phyloP scores from a whole-genome alignment of 2,888 invertebrate species.

The Aporophyla lueneburgensis region DNA sequence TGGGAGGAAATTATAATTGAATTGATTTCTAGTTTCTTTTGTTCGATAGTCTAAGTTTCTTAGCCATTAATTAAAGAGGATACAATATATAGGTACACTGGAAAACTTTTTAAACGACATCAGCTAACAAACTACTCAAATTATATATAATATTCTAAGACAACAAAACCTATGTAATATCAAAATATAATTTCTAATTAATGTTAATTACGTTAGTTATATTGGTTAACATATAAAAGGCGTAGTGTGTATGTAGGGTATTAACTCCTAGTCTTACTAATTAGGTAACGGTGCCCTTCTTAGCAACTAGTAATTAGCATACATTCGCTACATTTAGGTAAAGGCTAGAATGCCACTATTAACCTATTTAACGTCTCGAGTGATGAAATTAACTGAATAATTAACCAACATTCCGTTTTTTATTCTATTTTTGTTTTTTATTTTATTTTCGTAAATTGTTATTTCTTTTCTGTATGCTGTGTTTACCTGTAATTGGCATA shows the following conservation, averaged over 20 bases:
- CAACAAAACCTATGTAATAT: background rate
- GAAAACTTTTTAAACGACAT: background rate
- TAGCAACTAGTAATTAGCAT: slow-evolving; percentile 20
- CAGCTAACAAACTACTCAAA: too few species aligned
- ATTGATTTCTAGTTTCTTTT: background rate
- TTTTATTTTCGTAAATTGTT: too few species aligned
- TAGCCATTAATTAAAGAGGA: background rate
- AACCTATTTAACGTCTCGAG: background rate
- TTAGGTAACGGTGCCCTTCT: slow-evolving; percentile 27
- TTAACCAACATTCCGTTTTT: background rate
- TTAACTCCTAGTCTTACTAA: slow-evolving; percentile 26
- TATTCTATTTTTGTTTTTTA: too few species aligned
- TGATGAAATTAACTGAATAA: background rate
- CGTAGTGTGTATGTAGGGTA: background rate
- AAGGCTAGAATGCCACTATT: background rate
- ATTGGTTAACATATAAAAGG: background rate
- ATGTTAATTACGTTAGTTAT: background rate
- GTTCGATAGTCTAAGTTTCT: background rate
- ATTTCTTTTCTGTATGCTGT: too few species aligned
- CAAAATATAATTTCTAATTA: too few species aligned
- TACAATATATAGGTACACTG: background rate
- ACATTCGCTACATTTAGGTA: slow-evolving; percentile 5
- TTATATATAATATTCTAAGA: background rate
- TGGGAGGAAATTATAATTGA: background rate
- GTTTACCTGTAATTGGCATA: too few species aligned